A percentile compares a stretch with the other conserved stretches of the same genome.
These are phyloP conservation scores for Emydoidea blandingii DNA, from an alignment of 2,797 vertebrate species.

Conservation along the genomic window DNA sequence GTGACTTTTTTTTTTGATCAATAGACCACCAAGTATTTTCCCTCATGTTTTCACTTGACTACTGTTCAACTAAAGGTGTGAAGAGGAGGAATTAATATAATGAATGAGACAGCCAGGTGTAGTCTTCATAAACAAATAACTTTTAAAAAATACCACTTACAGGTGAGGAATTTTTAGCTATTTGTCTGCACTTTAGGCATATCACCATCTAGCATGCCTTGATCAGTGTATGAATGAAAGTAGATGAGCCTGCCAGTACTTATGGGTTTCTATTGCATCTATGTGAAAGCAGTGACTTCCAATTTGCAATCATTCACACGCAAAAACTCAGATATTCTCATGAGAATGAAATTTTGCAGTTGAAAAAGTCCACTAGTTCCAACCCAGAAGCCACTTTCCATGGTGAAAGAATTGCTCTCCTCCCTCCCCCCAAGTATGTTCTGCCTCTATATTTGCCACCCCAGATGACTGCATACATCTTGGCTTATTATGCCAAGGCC, in stretches of 20 bases:
- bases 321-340: background rate
- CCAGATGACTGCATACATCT: background rate
- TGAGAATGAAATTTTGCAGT: background rate
- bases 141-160: background rate
- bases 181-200: background rate
- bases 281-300: background rate
- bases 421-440: background rate
- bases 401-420: background rate
- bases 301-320: background rate
- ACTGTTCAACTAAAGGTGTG: slow-evolving; percentile 16
- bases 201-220: background rate
- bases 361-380: background rate
- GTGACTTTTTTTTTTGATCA: slow-evolving; percentile 17
- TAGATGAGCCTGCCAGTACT: background rate
- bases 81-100: background rate
- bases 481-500: background rate
- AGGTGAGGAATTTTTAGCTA: background rate
- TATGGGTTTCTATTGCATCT: background rate
- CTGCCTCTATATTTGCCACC: background rate
- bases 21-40: background rate
- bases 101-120: slow-evolving; percentile 8
- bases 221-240: slow-evolving; percentile 12
- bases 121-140: slow-evolving; percentile 25
- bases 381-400: background rate
- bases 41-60: slow-evolving; percentile 1